Evolutionary conservation across 2,888 invertebrate species (phyloP), one percentile per base, ranked within the genome.

Genomic region (Andrena trimmerana): DNA sequence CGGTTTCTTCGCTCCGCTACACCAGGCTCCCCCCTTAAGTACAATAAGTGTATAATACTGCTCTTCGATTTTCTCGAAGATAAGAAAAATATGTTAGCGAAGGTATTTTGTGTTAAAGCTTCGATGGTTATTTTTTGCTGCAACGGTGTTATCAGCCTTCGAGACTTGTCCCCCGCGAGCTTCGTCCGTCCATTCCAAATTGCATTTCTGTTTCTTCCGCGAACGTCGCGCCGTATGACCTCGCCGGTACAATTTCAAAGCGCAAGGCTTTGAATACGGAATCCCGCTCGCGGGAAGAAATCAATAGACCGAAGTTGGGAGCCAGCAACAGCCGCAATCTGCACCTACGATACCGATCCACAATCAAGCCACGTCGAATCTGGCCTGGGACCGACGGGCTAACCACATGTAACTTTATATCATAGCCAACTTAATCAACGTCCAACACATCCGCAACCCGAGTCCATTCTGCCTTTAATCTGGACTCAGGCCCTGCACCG

Each of bases 351-450:
- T 75, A 76, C 82, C 70, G 48, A 76, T 83, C 68, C 69, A 82
- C 77, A 75, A 83, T 83, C 83, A 72, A 69, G 54, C 82, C 20
- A 66, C 83, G 77, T 59, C 50, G 57, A 50, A 76, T n/a, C 31
- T 31, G 8, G 10, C 65, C 33, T 20, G 16, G n/a, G n/a, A 54
- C 33, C 52, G 77, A 20, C 72, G 10, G 77, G 69, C 50, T 69
- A 73, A 83, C 83, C 83, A 27, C 83, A 72, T 66, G 83, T 78
- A 83, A 83, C 82, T 83, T 83, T 83, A 78, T 78, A 83, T 83
- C 83, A 83, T 78, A 83, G 78, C 60, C 72, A 62, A 83, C 83
- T 83, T 83, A 83, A 83, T 83, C 83, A 83, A 83, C 83, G 72
- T 78, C 68, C 83, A 83, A 78, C 83, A 70, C 78, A 83, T 74